Base-by-base conservation (phyloP, 2,113 vertebrate species). In the Redunca redunca region DNA sequence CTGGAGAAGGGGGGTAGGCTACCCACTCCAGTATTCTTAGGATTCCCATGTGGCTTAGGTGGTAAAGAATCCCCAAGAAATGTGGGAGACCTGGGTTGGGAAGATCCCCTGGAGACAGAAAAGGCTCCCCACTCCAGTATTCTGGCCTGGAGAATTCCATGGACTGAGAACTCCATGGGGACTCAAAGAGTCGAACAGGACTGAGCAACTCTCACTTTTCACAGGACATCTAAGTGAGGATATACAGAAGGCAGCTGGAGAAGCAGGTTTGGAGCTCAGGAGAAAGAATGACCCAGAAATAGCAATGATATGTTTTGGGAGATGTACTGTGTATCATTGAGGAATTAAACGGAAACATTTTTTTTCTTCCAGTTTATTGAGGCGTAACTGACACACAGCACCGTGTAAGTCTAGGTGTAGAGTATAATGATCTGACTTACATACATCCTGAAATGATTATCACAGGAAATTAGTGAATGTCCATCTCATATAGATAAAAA, bases 101-200 rank as follows among this genome's bases (percentile, higher is more conserved):
- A 36, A 36, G 64, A 21, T 67, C 33, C 8, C 64, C 8, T 67
- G 64, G 17, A 21, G 8, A 67, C n/a, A 21, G 64, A 4, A 71
- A 71, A 71, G 64, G 64, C 9, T 21, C 17, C n/a, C 17, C n/a
- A 36, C n/a, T 71, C n/a, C 8, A n/a, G 33, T 67, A 36, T 67
- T 36, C 64, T 21, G 9, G 64, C 64, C 64, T 71, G 17, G 8
- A 36, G 17, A 71, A 36, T 36, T 21, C 17, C 64, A 5, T 36
- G 33, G 8, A 11, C 33, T 10, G 17, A 67, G 33, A 36, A 21
- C 4, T 36, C 64, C 64, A 11, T 21, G 4, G n/a, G 4, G 8
- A 40, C 40, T 40, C n/a, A 71, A 36, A 71, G 64, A 23, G 9
- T 21, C 4, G 0, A 4, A 36, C 0, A 21, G 4, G n/a, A 36